Evolutionary conservation across 1,140 invertebrate genomes (phyloP), one percentile per base, ranked within the genome.

Genomic region (Vollenhovia emeryi): DNA sequence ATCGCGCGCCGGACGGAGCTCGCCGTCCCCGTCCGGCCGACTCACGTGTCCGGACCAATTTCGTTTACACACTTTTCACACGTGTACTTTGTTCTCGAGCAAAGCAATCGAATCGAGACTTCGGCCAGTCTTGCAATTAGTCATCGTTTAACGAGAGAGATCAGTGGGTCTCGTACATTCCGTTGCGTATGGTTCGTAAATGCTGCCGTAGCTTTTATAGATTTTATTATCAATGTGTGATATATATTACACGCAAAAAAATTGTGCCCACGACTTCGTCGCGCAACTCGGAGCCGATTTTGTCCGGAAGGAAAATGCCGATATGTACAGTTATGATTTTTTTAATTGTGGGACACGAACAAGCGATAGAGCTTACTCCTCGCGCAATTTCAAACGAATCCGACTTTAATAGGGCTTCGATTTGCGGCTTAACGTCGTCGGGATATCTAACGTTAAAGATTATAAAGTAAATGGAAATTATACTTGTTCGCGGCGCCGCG

Each of bases 1-100:
- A 57, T 57, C 78, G 78, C 78, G 78, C 50, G 64, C 48, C 7
- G 33, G 48, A 52, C 48, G 64, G 48, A 30, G 60, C 21, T 79
- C 43, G 60, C 60, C 60, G 59, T 66, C 30, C 43, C 30, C 6
- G 27, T 30, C 59, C 36, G 30, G 43, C 15, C 62, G 60, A 79
- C 52, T 50, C 45, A 50, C 40, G 13, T 36, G 8, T 21, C 45
- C 43, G 55, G 11, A 13, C 55, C 18, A 24, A 36, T 36, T n/a
- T 68, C 30, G n/a, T 68, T 59, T 2, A 27, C 43, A 18, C 18
- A 8, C 21, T 18, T 13, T 73, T 33, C n/a, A 13, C 11, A 21
- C 4, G 15, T 50, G 15, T 6, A 50, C 50, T 73, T n/a, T 66
- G 8, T 45, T 66, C 11, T 21, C 21, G 15, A 7, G 2, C 13